A percentile compares a stretch with the other conserved stretches of the same genome.
Conservation (phyloP, 2,797 vertebrate species). For the Phalanger gymnotis region DNA sequence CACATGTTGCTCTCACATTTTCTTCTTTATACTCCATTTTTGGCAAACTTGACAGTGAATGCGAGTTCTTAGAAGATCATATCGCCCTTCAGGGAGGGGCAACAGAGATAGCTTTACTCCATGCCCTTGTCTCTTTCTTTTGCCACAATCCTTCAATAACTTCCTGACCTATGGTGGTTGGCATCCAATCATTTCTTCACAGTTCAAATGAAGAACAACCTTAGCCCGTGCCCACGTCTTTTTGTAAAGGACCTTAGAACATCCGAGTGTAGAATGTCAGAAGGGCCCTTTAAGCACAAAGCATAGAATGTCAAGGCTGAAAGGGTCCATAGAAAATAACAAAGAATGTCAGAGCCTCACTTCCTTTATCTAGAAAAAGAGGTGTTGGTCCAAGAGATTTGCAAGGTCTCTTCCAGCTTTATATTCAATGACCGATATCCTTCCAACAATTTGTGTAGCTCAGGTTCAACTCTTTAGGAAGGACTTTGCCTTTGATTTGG, state of each 20-base stretch:
- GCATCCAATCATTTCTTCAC: neutral
- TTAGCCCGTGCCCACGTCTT: neutral
- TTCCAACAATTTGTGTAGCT: constrained; percentile 53
- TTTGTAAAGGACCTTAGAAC: neutral
- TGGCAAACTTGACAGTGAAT: neutral
- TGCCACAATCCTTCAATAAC: neutral
- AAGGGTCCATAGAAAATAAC: neutral
- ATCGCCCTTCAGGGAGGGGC: neutral
- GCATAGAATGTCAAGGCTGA: neutral
- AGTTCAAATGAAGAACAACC: neutral
- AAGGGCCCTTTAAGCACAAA: neutral
- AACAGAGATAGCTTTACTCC: neutral
- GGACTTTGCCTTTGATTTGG: constrained; percentile 41
- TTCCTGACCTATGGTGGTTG: neutral
- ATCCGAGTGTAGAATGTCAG: neutral
- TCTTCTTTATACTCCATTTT: neutral
- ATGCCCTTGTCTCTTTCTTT: neutral
- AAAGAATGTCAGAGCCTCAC: neutral
- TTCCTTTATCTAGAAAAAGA: neutral
- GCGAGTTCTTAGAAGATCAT: neutral
- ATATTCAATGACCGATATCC: neutral
- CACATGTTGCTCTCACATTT: neutral
- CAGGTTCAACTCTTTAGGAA: constrained; percentile 46
- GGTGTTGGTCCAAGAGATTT: neutral
- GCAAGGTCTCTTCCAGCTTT: neutral